Percentiles rank a stretch among this genome's conserved stretches.
Evolutionary conservation across 2,113 vertebrate species (phyloP).

Genomic region (Desmodus rotundus): DNA sequence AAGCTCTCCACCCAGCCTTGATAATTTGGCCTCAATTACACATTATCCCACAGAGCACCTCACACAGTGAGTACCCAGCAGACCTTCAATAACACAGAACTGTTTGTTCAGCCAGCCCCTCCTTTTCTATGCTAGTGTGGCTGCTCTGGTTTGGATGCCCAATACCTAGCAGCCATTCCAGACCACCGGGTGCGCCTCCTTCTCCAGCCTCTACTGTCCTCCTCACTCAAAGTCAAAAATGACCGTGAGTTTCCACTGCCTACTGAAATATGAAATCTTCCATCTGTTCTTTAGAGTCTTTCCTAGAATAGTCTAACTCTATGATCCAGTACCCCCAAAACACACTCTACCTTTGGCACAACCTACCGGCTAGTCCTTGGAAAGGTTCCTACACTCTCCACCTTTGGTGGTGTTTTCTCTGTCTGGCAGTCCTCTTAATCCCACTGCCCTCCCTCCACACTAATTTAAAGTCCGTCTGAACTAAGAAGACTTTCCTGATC

Average conservation of each 20-base stretch:
- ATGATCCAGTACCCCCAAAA: neutral
- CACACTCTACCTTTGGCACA: neutral
- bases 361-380: neutral
- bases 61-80: neutral
- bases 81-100: neutral
- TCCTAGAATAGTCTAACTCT: neutral
- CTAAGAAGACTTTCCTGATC: neutral
- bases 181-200: neutral
- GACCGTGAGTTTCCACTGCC: neutral
- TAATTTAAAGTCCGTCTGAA: neutral
- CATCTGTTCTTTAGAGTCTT: neutral
- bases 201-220: neutral
- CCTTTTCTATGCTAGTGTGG: neutral
- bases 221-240: neutral
- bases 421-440: neutral
- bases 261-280: neutral
- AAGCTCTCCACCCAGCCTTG: constrained; percentile 5
- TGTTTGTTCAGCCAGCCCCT: neutral
- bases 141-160: neutral
- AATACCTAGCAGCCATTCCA: neutral
- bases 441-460: neutral
- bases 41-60: constrained; percentile 6
- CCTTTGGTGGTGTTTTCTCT: neutral
- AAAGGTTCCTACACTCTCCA: neutral
- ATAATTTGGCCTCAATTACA: neutral